Base-by-base conservation (phyloP, 2,113 vertebrate species). In the Machaerirhynchus nigripectus region DNA sequence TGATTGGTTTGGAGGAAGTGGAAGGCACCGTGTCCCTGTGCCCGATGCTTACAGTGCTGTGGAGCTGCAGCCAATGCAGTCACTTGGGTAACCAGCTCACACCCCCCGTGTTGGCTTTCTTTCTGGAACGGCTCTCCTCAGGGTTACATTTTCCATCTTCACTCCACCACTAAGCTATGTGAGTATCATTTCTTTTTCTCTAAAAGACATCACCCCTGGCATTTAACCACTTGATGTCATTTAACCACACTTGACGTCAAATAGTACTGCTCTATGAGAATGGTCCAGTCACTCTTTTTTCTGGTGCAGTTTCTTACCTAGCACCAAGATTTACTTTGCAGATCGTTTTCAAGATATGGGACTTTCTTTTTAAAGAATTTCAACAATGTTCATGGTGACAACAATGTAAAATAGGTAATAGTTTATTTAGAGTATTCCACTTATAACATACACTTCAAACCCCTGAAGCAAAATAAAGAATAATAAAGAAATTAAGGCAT, bases 101-200 rank as follows among this genome's bases (percentile, higher is more conserved):
- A 56, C 3, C 26, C 10, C 16, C 39, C 0, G 0, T 27, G 6
- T 1, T 61, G 56, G 14, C 18, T 80, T 93, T 64, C 53, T 30
- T 81, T 93, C 28, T 15, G 39, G 35, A 83, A 68, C 15, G 14
- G 27, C 16, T 93, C 37, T 69, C 73, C 22, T 63, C 57, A 61
- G 49, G n/a, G n/a, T 84, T 83, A 68, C 17, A 49, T 40, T 60
- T 93, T 80, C 67, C 46, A 74, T 74, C 39, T 39, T 70, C 30
- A 21, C 16, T 88, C 59, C 55, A 52, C 11, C 47, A 63, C 52
- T 77, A 89, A 74, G 11, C 6, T 53, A 20, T 35, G 18, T 22
- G 12, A 87, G 6, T 33, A 59, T 59, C 23, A 53, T 20, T 64
- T 87, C 2, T 61, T 87, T 90, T 90, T 37, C 53, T 60, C 39